Evolutionary conservation across 2,888 invertebrate genomes (phyloP).

Genomic region (Acrobasis consociella): DNA sequence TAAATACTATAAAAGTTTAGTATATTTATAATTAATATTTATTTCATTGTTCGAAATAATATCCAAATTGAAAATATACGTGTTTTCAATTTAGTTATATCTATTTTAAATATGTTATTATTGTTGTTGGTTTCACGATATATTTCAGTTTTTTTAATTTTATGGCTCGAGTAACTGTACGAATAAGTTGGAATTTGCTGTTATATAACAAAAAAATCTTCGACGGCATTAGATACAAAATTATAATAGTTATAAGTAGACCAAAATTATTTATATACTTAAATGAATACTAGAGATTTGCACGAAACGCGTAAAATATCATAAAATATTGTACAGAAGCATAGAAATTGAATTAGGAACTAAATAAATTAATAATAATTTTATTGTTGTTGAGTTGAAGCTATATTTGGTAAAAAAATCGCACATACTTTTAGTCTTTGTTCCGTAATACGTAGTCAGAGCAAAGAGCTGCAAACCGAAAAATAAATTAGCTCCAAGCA

Average conservation of each 20-base stretch:
- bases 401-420: neutral
- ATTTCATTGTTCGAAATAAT: too few relatives aligned
- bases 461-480: too few relatives aligned
- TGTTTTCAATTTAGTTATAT: too few relatives aligned
- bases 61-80: too few relatives aligned
- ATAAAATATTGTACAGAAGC: conserved; percentile 17
- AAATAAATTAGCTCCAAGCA: too few relatives aligned
- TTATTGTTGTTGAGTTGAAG: neutral
- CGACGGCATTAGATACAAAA: conserved; percentile 7
- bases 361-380: neutral
- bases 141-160: too few relatives aligned
- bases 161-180: neutral
- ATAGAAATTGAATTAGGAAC: neutral
- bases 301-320: conserved; percentile 5
- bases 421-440: too few relatives aligned
- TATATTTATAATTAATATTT: too few relatives aligned
- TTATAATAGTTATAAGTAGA: conserved; percentile 22
- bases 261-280: conserved; percentile 6
- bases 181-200: neutral
- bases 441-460: too few relatives aligned
- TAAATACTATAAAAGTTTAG: too few relatives aligned
- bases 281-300: neutral
- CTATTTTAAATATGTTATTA: too few relatives aligned
- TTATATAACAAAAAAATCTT: neutral
- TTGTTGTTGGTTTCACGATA: too few relatives aligned